phyloP scores from a whole-genome alignment of 2,113 vertebrate species.

The rat (Rattus norvegicus) region GRCr8 NC_086028.1:104573501-104574000 shows the following conservation, averaged over 20 bases:
- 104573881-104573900: neutral
- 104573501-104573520: slow-evolving; percentile 43
- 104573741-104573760: too few relatives aligned
- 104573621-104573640: slow-evolving; percentile 19
- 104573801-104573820: neutral
- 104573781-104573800: neutral
- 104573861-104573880: neutral
- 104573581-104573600: slow-evolving; percentile 73
- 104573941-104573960: neutral
- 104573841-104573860: neutral
- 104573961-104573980: neutral
- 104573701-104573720: neutral
- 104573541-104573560: neutral
- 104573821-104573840: neutral
- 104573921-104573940: neutral
- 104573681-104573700: neutral
- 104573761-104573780: too few relatives aligned
- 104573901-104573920: neutral
- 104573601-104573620: neutral
- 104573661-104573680: slow-evolving; percentile 54
- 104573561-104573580: slow-evolving; percentile 47
- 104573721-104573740: neutral
- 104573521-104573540: neutral
- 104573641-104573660: neutral
- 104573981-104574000: neutral